Evolutionary conservation across 2,113 vertebrate genomes (phyloP).

Genomic region (Naja naja): DNA sequence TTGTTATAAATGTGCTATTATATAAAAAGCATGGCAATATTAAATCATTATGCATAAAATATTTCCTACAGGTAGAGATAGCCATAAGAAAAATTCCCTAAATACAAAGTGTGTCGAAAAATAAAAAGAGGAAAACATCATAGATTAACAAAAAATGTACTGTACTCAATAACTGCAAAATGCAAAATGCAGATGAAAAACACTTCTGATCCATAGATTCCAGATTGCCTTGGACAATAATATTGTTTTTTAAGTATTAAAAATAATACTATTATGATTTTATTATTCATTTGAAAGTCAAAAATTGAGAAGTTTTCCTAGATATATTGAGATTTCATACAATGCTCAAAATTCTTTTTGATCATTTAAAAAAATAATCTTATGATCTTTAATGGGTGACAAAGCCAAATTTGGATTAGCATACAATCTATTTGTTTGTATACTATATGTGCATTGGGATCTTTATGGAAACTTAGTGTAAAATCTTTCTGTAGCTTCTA

Average conservation of each 20-base stretch:
- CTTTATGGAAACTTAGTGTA: not conserved
- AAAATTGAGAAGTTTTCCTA: not conserved
- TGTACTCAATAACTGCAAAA: slow-evolving; percentile 25
- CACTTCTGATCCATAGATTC: slow-evolving; percentile 3
- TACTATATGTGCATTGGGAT: not conserved
- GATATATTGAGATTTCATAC: not conserved
- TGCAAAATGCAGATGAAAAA: slow-evolving; percentile 33
- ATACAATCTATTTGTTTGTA: not conserved
- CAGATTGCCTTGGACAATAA: slow-evolving; percentile 37
- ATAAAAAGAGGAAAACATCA: not conserved
- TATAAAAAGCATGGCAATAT: not conserved
- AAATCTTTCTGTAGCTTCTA: not conserved
- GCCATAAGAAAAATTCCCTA: slow-evolving; percentile 6
- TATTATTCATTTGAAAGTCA: slow-evolving; percentile 39
- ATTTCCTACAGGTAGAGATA: not conserved
- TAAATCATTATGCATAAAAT: not conserved
- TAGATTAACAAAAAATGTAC: not conserved
- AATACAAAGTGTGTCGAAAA: not conserved
- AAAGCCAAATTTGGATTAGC: not conserved
- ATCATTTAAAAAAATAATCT: slow-evolving; percentile 1
- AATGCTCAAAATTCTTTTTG: slow-evolving; percentile 10
- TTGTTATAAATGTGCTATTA: not conserved
- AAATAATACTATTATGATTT: not conserved
- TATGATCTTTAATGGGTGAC: not conserved
- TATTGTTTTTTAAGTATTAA: slow-evolving; percentile 20